Percentiles rank a stretch among this genome's conserved stretches.
Conservation (phyloP, 2,888 invertebrate genomes). For the Tiphia femorata region DNA sequence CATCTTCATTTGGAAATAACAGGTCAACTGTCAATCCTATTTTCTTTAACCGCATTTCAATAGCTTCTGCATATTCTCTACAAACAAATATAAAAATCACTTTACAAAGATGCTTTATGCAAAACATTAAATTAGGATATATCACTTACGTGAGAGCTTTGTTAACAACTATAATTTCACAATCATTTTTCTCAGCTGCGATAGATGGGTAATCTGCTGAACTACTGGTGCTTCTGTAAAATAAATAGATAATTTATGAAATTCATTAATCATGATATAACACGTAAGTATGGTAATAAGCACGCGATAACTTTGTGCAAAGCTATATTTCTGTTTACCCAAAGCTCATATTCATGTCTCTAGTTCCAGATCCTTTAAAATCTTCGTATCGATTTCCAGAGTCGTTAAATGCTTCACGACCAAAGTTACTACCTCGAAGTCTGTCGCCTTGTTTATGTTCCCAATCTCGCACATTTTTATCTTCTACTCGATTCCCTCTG, state of each 20-base stretch:
- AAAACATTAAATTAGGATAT: slow-evolving; percentile 8
- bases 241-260: neutral
- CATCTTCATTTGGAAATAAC: slow-evolving; percentile 92
- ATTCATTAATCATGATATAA: neutral
- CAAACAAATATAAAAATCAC: slow-evolving; percentile 3
- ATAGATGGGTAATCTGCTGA: slow-evolving; percentile 51
- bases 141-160: slow-evolving; percentile 83
- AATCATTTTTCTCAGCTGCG: slow-evolving; percentile 82
- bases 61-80: slow-evolving; percentile 89
- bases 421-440: slow-evolving; percentile 43
- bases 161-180: slow-evolving; percentile 90
- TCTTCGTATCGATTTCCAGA: slow-evolving; percentile 57
- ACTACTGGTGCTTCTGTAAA: slow-evolving; percentile 31
- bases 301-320: neutral
- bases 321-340: slow-evolving; percentile 59
- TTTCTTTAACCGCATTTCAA: slow-evolving; percentile 84
- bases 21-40: slow-evolving; percentile 86
- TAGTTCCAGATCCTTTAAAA: slow-evolving; percentile 50
- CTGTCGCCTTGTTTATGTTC: slow-evolving; percentile 58
- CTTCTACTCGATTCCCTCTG: slow-evolving; percentile 51
- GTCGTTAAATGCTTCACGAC: slow-evolving; percentile 58
- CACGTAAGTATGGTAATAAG: neutral
- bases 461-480: slow-evolving; percentile 50
- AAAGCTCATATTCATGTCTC: slow-evolving; percentile 52
- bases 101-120: slow-evolving; percentile 19